Evolutionary conservation across 1,140 invertebrate species (phyloP).

Genomic region (Trypoxylus dichotomus): DNA sequence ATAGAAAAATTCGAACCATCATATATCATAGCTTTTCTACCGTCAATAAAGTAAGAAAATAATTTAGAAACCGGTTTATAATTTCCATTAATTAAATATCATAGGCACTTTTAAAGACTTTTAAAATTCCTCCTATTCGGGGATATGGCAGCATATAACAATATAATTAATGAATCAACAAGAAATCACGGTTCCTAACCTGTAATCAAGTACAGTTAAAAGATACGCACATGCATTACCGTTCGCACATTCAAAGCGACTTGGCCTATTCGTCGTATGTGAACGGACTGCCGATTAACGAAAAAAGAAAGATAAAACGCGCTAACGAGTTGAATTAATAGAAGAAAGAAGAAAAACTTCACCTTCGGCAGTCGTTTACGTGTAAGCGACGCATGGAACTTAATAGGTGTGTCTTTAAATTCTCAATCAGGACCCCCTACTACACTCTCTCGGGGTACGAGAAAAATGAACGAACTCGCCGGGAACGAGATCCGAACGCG

Average conservation of each 20-base stretch:
- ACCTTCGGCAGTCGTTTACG: not conserved
- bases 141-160: not conserved
- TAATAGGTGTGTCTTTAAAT: conserved; percentile 39
- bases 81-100: too few species aligned
- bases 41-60: too few species aligned
- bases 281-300: not conserved
- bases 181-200: not conserved
- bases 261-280: not conserved
- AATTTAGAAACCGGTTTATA: too few species aligned
- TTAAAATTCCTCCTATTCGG: not conserved
- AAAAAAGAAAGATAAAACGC: not conserved
- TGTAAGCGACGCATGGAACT: not conserved
- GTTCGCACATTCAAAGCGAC: conserved; percentile 12
- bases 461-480: conserved; percentile 27
- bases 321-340: not conserved
- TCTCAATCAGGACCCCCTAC: conserved; percentile 38
- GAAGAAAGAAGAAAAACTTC: conserved; percentile 15
- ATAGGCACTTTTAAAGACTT: too few species aligned
- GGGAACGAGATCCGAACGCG: not conserved
- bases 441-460: not conserved
- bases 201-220: conserved; percentile 16
- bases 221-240: not conserved
- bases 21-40: too few species aligned
- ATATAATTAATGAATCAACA: conserved; percentile 6
- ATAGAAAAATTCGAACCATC: too few species aligned